Conservation (phyloP, 2,113 vertebrate species). For the Etia nguti region DNA sequence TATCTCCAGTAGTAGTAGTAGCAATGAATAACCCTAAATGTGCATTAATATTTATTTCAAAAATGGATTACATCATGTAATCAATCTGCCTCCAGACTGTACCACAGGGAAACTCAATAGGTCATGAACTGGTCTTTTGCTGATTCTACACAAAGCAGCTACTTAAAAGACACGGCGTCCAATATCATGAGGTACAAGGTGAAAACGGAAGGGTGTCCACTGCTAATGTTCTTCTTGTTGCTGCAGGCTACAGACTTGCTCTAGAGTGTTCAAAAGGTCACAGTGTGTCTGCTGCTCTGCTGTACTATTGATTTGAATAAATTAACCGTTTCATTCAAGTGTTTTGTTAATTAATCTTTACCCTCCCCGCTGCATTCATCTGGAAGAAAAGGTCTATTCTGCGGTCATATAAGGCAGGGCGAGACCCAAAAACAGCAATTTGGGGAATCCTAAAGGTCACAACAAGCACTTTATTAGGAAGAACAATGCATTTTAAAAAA, state of each 20-base stretch:
- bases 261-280: slow-evolving; percentile 31
- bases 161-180: slow-evolving; percentile 36
- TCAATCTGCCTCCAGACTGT: not conserved
- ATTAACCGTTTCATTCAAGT: not conserved
- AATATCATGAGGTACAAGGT: slow-evolving; percentile 11
- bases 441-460: not conserved
- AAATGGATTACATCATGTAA: not conserved
- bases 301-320: not conserved
- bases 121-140: slow-evolving; percentile 32
- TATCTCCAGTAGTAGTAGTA: rapidly evolving
- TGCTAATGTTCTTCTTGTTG: slow-evolving; percentile 6
- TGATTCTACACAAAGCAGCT: slow-evolving; percentile 16
- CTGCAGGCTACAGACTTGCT: not conserved
- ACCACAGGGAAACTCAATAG: slow-evolving; percentile 30
- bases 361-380: not conserved
- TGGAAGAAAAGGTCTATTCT: not conserved
- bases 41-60: not conserved
- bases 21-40: not conserved
- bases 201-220: not conserved
- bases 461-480: not conserved
- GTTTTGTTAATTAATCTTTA: not conserved
- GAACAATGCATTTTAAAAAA: rapidly evolving
- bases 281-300: not conserved
- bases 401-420: not conserved
- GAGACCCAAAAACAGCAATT: not conserved